Percentiles rank a stretch among this genome's conserved stretches.
phyloP scores from a whole-genome alignment of 2,797 vertebrate genomes.

The Gymnopithys bicolor region DNA sequence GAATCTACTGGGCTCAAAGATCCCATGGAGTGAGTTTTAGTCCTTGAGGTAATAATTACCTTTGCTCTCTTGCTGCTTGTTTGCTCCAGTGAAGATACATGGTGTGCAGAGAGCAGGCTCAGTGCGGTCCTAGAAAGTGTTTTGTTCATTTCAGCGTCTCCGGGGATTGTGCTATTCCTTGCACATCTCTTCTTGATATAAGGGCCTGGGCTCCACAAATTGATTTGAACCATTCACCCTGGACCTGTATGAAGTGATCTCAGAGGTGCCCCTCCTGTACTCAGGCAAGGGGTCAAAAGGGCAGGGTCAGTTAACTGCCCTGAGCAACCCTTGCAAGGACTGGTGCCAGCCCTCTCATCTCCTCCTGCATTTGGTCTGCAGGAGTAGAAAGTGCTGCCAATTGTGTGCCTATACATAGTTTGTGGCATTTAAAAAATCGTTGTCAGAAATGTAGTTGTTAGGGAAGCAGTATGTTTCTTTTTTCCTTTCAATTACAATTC shows the following conservation, averaged over 20 bases:
- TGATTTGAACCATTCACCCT: background rate
- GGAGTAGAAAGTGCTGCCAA: background rate
- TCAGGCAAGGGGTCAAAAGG: background rate
- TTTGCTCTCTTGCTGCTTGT: background rate
- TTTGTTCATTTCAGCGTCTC: background rate
- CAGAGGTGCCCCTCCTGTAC: background rate
- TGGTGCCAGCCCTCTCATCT: background rate
- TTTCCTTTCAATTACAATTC: background rate
- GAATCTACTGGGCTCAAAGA: background rate
- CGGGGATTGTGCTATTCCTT: accelerated
- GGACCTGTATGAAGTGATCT: background rate
- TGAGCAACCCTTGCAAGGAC: background rate
- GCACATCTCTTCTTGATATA: background rate
- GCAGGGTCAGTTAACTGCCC: background rate
- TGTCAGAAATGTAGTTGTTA: background rate
- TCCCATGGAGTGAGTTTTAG: background rate
- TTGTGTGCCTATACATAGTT: background rate
- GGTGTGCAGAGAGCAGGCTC: background rate
- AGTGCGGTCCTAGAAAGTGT: background rate
- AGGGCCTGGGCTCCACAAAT: background rate
- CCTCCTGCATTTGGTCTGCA: background rate
- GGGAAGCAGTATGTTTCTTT: background rate
- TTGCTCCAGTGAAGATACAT: background rate
- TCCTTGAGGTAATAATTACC: background rate
- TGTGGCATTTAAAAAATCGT: background rate